A percentile compares a stretch with the other conserved stretches of the same genome.
These are phyloP conservation scores for Chrysodeixis includens DNA, from an alignment of 2,888 invertebrate species.

Conservation along the genomic window DNA sequence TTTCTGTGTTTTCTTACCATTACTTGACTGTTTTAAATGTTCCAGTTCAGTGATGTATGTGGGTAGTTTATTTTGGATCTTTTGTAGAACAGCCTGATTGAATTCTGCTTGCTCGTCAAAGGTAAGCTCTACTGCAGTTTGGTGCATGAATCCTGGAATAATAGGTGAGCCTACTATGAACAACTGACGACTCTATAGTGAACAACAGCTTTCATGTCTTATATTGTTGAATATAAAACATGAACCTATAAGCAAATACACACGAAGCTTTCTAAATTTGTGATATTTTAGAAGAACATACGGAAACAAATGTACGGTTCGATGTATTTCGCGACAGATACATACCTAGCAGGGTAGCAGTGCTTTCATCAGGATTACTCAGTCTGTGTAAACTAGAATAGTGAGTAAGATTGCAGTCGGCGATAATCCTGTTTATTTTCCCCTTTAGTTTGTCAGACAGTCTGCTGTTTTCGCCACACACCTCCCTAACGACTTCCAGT, in stretches of 20 bases:
- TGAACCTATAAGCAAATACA: no score
- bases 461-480: constrained; percentile 71
- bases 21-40: constrained; percentile 63
- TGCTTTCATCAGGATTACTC: constrained; percentile 80
- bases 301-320: neutral
- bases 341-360: constrained; percentile 80
- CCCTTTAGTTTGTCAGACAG: constrained; percentile 73
- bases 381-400: constrained; percentile 82
- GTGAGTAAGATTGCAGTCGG: constrained; percentile 80
- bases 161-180: no score
- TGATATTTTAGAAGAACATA: no score
- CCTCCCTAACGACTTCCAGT: constrained; percentile 78
- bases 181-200: no score
- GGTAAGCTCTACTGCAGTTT: constrained; percentile 75
- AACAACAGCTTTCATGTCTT: no score
- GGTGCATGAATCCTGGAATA: constrained; percentile 78
- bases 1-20: constrained; percentile 61
- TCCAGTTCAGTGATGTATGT: constrained; percentile 73
- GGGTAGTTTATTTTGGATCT: constrained; percentile 78
- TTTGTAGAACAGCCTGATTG: constrained; percentile 78
- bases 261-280: no score
- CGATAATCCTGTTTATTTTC: constrained; percentile 80
- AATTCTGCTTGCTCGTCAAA: constrained; percentile 84
- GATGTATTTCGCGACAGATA: neutral
- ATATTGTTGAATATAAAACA: no score